Conservation (phyloP, 2,113 vertebrate species). For the Oxyruncus cristatus region DNA sequence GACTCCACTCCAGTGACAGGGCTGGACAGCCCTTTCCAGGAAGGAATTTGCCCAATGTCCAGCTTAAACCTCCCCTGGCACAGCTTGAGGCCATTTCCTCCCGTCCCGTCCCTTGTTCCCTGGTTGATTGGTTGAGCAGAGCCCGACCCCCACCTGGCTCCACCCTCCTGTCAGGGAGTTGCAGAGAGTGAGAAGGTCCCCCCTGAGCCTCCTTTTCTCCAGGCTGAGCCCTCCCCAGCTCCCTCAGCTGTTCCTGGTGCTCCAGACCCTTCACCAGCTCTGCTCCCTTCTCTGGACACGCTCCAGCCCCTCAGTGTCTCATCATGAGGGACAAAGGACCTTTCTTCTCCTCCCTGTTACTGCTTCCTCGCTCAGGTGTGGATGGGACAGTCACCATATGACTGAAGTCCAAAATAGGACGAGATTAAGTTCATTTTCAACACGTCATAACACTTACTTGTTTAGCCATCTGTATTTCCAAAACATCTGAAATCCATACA, state of each 20-base stretch:
- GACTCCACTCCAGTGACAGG: fast-evolving
- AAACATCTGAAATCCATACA: neutral
- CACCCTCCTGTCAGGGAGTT: neutral
- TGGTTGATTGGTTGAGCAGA: too few species aligned
- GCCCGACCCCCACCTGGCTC: neutral
- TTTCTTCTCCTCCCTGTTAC: neutral
- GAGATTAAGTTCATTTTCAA: neutral
- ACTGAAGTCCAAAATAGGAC: neutral
- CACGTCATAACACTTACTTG: neutral
- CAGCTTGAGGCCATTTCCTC: neutral
- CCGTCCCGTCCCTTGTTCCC: neutral
- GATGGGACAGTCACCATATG: neutral
- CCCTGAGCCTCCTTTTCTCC: neutral
- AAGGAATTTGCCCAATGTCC: neutral
- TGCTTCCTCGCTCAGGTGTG: neutral
- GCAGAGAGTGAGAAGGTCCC: neutral
- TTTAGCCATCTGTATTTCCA: neutral
- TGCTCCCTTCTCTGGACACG: fast-evolving
- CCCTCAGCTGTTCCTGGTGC: neutral
- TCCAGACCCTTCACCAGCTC: neutral
- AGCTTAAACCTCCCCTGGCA: neutral
- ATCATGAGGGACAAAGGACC: neutral
- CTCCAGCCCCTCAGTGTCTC: neutral
- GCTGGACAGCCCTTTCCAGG: fast-evolving
- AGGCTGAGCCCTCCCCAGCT: neutral